Evolutionary conservation across 2,113 vertebrate species (phyloP), one percentile per base, ranked within the genome.

Genomic region (Hepsetus odoe): DNA sequence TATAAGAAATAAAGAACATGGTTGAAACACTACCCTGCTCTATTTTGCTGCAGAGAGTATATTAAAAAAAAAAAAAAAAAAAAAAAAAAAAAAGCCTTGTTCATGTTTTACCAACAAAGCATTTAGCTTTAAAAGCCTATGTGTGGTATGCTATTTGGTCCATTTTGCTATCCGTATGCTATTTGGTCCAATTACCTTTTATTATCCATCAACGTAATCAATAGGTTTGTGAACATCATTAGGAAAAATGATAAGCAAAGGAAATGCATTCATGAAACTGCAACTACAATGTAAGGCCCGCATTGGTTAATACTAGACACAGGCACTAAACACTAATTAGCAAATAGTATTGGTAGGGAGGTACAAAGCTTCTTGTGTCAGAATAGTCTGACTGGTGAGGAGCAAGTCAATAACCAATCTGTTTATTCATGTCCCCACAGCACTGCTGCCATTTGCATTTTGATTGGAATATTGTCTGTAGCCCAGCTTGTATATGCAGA

Each of bases 381-480:
- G 69, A 78, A 81, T 79, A 65, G 83, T 79, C 85, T 86, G 89
- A 88, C 89, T 90, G 86, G 80, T 85, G 85, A 87, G 71, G 85
- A 79, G 84, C 82, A 80, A 90, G 88, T 88, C 84, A 78, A 82
- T 81, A 82, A 80, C 83, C 58, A 70, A 81, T 85, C 80, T 90
- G 87, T 91, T 90, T 90, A 88, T 91, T 90, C 89, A 86, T 86
- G 85, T 88, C 82, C 71, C 85, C 75, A 79, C 83, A 79, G 83
- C 70, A 83, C 74, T 73, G 49, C 66, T 35, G 84, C 87, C 88
- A 91, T 92, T 92, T 91, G 90, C 91, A 93, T 91, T 91, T 93
- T 92, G 90, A 93, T 93, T 91, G 88, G 87, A 82, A 88, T 75
- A 89, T 90, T 91, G 88, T 91, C 87, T 85, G 87, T 80, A 87